Evolutionary conservation across 2,113 vertebrate genomes (phyloP).

Genomic region (Xiphias gladius): DNA sequence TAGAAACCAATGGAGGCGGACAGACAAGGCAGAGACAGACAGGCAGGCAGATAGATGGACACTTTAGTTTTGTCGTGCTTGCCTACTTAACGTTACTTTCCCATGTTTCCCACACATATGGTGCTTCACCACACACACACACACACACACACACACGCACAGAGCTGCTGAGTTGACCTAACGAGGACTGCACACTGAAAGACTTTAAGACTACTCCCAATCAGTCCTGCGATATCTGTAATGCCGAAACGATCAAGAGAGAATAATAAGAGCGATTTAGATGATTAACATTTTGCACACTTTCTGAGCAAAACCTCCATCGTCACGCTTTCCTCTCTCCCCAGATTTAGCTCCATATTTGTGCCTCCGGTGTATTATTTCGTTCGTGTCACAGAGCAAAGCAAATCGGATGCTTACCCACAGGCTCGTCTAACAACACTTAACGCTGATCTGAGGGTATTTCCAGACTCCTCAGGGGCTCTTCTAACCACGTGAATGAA

Average conservation of each 20-base stretch:
- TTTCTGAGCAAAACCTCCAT: neutral
- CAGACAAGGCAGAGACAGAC: slow-evolving; percentile 30
- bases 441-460: neutral
- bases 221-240: neutral
- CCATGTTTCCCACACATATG: neutral
- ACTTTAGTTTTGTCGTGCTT: neutral
- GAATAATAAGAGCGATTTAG: neutral
- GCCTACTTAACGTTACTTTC: neutral
- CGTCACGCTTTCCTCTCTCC: neutral
- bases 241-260: neutral
- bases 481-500: too few species aligned
- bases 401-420: neutral
- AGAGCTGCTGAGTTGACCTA: neutral
- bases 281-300: neutral
- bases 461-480: neutral
- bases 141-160: too few species aligned
- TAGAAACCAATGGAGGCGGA: slow-evolving; percentile 65
- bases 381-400: neutral
- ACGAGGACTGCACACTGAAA: neutral
- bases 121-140: too few species aligned
- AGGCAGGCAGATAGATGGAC: neutral
- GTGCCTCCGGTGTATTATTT: neutral
- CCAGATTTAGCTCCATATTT: neutral
- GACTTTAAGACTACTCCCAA: neutral
- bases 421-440: neutral